Evolutionary conservation across 2,797 vertebrate species (phyloP), one percentile per base, ranked within the genome.

Genomic region (Silurus aristotelis): DNA sequence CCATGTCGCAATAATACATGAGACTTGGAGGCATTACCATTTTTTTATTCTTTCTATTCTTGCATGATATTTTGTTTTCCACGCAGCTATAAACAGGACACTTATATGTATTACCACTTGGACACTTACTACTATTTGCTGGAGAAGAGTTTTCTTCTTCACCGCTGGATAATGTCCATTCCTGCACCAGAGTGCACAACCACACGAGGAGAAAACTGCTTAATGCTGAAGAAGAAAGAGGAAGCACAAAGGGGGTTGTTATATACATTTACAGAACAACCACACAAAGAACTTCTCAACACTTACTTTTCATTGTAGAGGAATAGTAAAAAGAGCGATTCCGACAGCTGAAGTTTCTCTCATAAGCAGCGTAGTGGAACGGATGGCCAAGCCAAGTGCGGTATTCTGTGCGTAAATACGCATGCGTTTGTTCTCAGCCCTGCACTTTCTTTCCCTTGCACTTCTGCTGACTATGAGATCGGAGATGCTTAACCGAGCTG

Each of bases 361-460:
- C 64, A 20, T 46, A 87, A 89, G 52, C 55, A 14, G 9, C 8
- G 93, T 92, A 85, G 93, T 94, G 31, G 94, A 91, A 10, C 93
- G 90, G 52, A 92, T 91, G 58, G 88, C 38, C 38, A 95, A 80
- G 19, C 27, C 56, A 72, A 17, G 48, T 3, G n/a, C n/a, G 1
- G 22, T 17, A 31, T 14, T n/a, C 22, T 1, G 56, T 77, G 73
- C 73, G 73, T 58, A 77, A 58, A 10, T 2, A 17, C 6, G 38
- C 48, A 22, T 60, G 27, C n/a, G 27, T 64, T 71, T 14, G 76
- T n/a, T 71, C n/a, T 72, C 17, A 58, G 56, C 38, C n/a, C 38
- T 55, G 67, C 43, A 20, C 76, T 63, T 22, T 15, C 14, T 17
- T 4, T 6, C 4, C 73, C 38, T 38, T 19, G n/a, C 14, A 4